phyloP scores from a whole-genome alignment of 2,113 vertebrate species.

The Atrichornis clamosus region DNA sequence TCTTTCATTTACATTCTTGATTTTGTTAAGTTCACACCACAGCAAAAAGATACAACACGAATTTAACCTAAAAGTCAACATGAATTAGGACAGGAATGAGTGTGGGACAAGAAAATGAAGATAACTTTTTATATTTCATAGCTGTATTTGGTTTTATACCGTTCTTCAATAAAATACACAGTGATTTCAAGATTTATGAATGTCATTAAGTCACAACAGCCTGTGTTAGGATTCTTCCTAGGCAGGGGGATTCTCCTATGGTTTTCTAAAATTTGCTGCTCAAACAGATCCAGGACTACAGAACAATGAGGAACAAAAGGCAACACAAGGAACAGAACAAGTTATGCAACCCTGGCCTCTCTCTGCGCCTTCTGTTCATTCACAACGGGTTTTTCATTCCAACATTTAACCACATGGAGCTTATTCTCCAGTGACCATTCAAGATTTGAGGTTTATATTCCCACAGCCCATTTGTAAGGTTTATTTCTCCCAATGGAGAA shows the following conservation, averaged over 20 bases:
- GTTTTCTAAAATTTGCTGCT: neutral
- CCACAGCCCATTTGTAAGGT: neutral
- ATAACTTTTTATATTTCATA: neutral
- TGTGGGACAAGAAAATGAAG: neutral
- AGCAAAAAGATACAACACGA: neutral
- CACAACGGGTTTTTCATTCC: slow-evolving; percentile 9
- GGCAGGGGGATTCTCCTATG: neutral
- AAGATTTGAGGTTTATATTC: neutral
- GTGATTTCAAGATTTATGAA: neutral
- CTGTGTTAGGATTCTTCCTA: neutral
- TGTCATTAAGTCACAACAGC: neutral
- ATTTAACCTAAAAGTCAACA: neutral
- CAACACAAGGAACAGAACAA: neutral
- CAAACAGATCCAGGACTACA: neutral
- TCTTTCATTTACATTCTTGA: neutral
- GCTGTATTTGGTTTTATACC: neutral
- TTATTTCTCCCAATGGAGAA: neutral
- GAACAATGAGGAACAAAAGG: slow-evolving; percentile 1
- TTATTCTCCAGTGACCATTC: neutral
- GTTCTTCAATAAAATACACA: neutral
- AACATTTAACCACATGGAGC: neutral
- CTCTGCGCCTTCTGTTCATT: neutral
- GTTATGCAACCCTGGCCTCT: neutral
- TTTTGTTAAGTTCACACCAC: neutral
- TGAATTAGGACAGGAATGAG: neutral